Evolutionary conservation across 2,113 vertebrate genomes (phyloP), one percentile per base, ranked within the genome.

Genomic region (Corythaixoides concolor): DNA sequence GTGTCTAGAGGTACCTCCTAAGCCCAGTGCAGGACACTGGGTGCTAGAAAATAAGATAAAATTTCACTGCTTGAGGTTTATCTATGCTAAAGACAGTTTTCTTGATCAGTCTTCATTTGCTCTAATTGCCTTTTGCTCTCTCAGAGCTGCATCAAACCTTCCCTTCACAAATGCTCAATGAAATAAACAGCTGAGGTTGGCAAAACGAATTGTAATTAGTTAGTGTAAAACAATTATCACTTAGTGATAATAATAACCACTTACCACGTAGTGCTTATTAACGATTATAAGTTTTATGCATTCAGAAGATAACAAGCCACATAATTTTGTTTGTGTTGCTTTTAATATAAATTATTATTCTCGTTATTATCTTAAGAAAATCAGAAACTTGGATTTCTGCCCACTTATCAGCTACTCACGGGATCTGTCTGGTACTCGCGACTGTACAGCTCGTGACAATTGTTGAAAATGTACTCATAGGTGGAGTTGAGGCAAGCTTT

Each of bases 401-500:
- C 74, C 5, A 3, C n/a, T 89, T 79, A 60, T 85, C 53, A 79
- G 62, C 63, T 63, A 98, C 99, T 98, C 88, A 99, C 99, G 23
- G 97, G 96, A 90, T 99, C 99, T 75, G 98, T 98, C 74, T 99
- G 99, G 97, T 99, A 99, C 95, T 99, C 99, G 41, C 96, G 98
- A 97, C 98, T 99, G 97, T 99, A 99, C 41, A 99, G 97, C 89
- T 99, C 99, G 5, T 99, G 99, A 91, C 99, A 99, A 75, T 99
- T 99, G 96, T 99, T 99, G 98, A 99, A 99, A 97, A 99, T 99
- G 97, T 99, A 99, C 92, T 99, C 99, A 0, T 99, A 99, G 6
- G 99, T 99, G 32, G 99, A 99, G 95, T 99, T 99, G 94, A 99
- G 99, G 87, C 99, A 99, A 90, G 99, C 99, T 93, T 99, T 99